A percentile compares a stretch with the other conserved stretches of the same genome.
These are phyloP conservation scores for Exaiptasia diaphana DNA, from an alignment of 64 coral and sea anemone genomes.

Conservation along the genomic window DNA sequence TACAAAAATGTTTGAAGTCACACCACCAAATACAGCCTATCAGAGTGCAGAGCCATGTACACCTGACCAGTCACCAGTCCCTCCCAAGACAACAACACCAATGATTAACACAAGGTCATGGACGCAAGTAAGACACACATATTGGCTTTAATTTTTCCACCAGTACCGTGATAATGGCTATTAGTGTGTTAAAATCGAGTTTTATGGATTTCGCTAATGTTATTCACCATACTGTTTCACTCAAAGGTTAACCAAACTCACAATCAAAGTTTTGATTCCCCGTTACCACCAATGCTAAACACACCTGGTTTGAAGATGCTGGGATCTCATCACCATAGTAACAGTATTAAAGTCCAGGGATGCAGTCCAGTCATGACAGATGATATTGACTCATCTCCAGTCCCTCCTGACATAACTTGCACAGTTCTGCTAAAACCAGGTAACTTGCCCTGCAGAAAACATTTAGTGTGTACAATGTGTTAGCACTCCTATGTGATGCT, in stretches of 20 bases:
- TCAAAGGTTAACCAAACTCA: too few relatives aligned
- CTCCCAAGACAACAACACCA: conserved; percentile 61
- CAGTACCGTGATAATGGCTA: too few relatives aligned
- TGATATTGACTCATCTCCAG: background rate
- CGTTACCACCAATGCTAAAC: conserved; percentile 54
- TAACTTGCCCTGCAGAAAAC: too few relatives aligned
- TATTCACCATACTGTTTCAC: too few relatives aligned
- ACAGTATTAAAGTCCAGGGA: too few relatives aligned
- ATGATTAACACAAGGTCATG: conserved; percentile 7
- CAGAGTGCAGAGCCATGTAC: background rate
- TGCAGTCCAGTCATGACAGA: too few relatives aligned
- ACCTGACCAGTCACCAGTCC: conserved; percentile 20
- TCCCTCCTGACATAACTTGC: conserved; percentile 72
- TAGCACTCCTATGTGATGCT: too few relatives aligned
- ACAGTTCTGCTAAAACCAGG: conserved; percentile 75
- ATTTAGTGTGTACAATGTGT: too few relatives aligned
- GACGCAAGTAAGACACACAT: too few relatives aligned
- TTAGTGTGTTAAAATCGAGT: too few relatives aligned
- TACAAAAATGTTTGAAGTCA: conserved; percentile 70
- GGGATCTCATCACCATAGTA: background rate
- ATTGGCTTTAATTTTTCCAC: too few relatives aligned
- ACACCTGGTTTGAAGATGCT: conserved; percentile 67
- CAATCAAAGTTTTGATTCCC: conserved; percentile 19
- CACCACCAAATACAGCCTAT: background rate
- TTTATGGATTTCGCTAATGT: too few relatives aligned